Percentiles rank a stretch among this genome's conserved stretches.
Evolutionary conservation across 2,888 invertebrate species (phyloP).

Genomic region (Melanargia galathea): DNA sequence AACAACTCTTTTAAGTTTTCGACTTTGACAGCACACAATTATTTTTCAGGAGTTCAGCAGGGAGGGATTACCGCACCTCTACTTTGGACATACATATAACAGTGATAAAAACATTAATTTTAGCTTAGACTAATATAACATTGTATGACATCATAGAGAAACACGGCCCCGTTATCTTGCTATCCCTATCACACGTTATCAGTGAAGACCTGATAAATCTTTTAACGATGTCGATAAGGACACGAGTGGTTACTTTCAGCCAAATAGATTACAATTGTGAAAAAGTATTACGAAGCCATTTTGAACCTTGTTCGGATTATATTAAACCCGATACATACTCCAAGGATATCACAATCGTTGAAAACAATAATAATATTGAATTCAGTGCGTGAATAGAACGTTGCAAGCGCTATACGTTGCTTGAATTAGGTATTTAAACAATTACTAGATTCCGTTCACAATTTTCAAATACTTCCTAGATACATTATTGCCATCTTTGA

Average conservation of each 20-base stretch:
- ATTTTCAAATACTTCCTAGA: not conserved
- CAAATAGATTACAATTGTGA: slow-evolving; percentile 28
- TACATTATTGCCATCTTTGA: not conserved
- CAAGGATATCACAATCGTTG: not conserved
- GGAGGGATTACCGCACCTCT: not conserved
- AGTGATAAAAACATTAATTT: slow-evolving; percentile 11
- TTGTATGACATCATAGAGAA: slow-evolving; percentile 39
- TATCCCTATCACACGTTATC: slow-evolving; percentile 44
- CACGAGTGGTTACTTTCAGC: slow-evolving; percentile 43
- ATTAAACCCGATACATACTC: not conserved
- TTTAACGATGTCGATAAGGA: slow-evolving; percentile 43
- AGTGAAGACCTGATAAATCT: slow-evolving; percentile 44
- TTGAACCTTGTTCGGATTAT: slow-evolving; percentile 8
- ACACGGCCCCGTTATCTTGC: slow-evolving; percentile 38
- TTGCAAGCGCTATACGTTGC: not conserved
- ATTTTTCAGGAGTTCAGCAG: not conserved
- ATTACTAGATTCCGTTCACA: not conserved
- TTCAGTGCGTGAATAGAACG: slow-evolving; percentile 14
- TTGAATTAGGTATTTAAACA: slow-evolving; percentile 3
- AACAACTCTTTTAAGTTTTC: no score
- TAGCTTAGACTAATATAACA: slow-evolving; percentile 8
- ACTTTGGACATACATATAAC: not conserved
- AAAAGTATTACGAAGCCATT: slow-evolving; percentile 8
- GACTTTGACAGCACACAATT: no score
- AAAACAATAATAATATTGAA: slow-evolving; percentile 21